A percentile compares a stretch with the other conserved stretches of the same genome.
Conservation (phyloP, 1,140 invertebrate species). For the Anastatus disparis region DNA sequence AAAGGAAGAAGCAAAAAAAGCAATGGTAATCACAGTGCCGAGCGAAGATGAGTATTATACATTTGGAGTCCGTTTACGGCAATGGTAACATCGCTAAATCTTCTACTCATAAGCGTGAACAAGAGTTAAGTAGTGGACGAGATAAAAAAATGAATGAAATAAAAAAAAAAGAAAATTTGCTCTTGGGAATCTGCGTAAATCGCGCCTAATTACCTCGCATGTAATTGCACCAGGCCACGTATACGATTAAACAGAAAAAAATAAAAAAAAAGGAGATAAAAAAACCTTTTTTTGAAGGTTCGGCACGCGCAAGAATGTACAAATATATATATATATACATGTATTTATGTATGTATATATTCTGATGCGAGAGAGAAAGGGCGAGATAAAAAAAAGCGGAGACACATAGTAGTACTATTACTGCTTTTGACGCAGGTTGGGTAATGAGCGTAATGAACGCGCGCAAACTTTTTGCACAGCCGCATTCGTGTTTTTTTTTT, state of each 20-base stretch:
- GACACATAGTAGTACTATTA: not conserved
- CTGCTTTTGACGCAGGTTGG: conserved; percentile 9
- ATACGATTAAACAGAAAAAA: no score
- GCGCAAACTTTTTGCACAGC: not conserved
- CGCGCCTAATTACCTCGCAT: conserved; percentile 27
- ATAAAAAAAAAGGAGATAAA: no score
- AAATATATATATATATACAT: no score
- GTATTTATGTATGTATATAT: no score
- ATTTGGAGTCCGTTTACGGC: not conserved
- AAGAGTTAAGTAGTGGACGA: no score
- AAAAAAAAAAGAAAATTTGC: not conserved
- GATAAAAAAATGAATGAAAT: no score
- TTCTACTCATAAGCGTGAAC: no score
- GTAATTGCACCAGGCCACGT: conserved; percentile 26
- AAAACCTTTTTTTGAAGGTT: conserved; percentile 9
- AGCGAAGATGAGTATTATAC: not conserved
- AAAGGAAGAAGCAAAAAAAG: not conserved
- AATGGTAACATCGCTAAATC: not conserved
- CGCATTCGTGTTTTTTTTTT: not conserved
- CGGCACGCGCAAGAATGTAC: not conserved
- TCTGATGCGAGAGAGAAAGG: not conserved
- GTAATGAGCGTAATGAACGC: conserved; percentile 26
- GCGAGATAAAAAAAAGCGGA: conserved; percentile 2
- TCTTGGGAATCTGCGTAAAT: conserved; percentile 23
- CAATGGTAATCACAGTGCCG: not conserved